Percentiles rank a stretch among this genome's conserved stretches.
Evolutionary conservation across 2,113 vertebrate genomes (phyloP).

Genomic region (Bujurquina vittata): DNA sequence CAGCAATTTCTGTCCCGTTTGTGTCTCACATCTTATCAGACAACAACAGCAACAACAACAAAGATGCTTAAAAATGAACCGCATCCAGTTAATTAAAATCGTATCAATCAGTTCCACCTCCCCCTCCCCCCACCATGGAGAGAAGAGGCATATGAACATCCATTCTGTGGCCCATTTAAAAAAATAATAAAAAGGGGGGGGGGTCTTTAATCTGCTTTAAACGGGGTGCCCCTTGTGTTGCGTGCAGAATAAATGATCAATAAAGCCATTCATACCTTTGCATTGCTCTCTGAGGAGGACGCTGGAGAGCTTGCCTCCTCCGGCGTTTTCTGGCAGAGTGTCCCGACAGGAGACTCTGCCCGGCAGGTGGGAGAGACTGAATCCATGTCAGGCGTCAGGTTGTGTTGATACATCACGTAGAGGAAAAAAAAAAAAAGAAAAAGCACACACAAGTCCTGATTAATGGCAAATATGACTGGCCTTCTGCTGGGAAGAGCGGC

Average conservation of each 20-base stretch:
- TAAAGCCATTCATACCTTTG: conserved; percentile 84
- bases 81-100: conserved; percentile 53
- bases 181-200: background rate
- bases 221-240: background rate
- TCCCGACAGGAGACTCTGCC: conserved; percentile 87
- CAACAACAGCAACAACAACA: no score
- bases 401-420: conserved; percentile 84
- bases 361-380: conserved; percentile 88
- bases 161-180: background rate
- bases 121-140: conserved; percentile 18
- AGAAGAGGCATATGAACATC: background rate
- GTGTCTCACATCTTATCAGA: background rate
- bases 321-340: conserved; percentile 85
- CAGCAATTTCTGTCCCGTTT: background rate
- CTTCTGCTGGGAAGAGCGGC: conserved; percentile 43
- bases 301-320: conserved; percentile 87
- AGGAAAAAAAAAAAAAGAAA: background rate
- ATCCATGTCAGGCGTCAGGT: conserved; percentile 86
- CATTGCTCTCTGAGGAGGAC: conserved; percentile 83
- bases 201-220: conserved; percentile 5
- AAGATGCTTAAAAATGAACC: background rate
- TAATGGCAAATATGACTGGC: conserved; percentile 46
- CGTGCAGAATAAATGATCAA: conserved; percentile 26
- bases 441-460: conserved; percentile 13
- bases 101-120: conserved; percentile 39